phyloP scores from a whole-genome alignment of 2,888 invertebrate species.

The Pherbina coryleti region DNA sequence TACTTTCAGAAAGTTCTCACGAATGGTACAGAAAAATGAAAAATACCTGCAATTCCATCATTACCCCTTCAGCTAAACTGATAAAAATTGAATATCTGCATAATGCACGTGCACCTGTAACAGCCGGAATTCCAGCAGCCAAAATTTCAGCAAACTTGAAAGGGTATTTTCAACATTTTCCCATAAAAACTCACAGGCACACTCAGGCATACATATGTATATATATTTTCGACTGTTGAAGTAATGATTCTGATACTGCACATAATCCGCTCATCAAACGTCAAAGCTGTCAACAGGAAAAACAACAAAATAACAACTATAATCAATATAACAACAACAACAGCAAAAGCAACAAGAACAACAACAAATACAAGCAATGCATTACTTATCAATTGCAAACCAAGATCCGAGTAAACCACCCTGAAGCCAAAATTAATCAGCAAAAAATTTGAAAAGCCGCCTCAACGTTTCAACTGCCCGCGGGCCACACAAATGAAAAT shows the following conservation, averaged over 20 bases:
- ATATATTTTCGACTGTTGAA: neutral
- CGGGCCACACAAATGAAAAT: constrained; percentile 2
- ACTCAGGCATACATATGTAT: too few relatives aligned
- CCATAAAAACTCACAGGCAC: neutral
- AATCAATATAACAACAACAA: constrained; percentile 15
- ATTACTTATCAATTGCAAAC: constrained; percentile 19
- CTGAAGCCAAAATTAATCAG: constrained; percentile 23
- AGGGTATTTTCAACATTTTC: too few relatives aligned
- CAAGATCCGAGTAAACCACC: constrained; percentile 3
- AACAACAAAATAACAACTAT: neutral
- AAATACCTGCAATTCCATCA: too few relatives aligned
- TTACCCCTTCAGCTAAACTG: too few relatives aligned
- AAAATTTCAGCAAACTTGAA: neutral
- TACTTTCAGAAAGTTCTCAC: too few relatives aligned
- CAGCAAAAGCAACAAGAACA: constrained; percentile 30
- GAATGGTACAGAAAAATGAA: too few relatives aligned
- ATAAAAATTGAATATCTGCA: too few relatives aligned
- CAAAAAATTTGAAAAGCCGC: neutral
- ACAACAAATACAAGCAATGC: neutral
- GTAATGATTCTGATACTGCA: neutral
- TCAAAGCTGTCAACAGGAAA: constrained; percentile 52
- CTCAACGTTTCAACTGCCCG: neutral
- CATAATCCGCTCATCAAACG: constrained; percentile 63
- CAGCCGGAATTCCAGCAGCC: neutral
- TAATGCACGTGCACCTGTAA: neutral